phyloP scores from a whole-genome alignment of 2,113 vertebrate species.

The Mastomys natalensis region DNA sequence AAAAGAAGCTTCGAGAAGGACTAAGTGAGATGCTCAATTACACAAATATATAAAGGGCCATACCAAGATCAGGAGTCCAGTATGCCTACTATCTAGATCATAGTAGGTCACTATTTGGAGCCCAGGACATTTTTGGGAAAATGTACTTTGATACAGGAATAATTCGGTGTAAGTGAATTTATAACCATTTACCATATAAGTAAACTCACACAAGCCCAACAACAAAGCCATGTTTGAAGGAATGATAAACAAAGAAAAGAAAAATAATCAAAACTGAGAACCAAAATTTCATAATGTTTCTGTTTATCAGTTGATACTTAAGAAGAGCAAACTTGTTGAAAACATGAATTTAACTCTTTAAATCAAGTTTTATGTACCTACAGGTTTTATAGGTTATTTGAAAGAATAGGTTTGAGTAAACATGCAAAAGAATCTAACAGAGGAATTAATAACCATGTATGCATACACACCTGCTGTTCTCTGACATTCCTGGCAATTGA shows the following conservation, averaged over 20 bases:
- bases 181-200: not conserved
- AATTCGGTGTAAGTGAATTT: not conserved
- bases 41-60: not conserved
- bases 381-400: not conserved
- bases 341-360: not conserved
- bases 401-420: not conserved
- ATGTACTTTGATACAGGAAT: not conserved
- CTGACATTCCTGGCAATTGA: slow-evolving; percentile 23
- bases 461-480: not conserved
- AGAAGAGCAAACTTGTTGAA: not conserved
- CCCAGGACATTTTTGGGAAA: not conserved
- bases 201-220: not conserved
- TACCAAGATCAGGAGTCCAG: not conserved
- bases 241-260: not conserved
- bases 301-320: not conserved
- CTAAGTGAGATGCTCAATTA: slow-evolving; percentile 29
- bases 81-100: too few species aligned
- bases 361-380: not conserved
- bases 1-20: not conserved
- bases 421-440: not conserved
- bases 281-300: not conserved
- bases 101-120: not conserved
- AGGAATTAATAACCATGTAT: not conserved
- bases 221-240: not conserved
- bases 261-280: not conserved